Base-by-base conservation (phyloP, 2,888 invertebrate genomes). In the Heliconius ismenius region DNA sequence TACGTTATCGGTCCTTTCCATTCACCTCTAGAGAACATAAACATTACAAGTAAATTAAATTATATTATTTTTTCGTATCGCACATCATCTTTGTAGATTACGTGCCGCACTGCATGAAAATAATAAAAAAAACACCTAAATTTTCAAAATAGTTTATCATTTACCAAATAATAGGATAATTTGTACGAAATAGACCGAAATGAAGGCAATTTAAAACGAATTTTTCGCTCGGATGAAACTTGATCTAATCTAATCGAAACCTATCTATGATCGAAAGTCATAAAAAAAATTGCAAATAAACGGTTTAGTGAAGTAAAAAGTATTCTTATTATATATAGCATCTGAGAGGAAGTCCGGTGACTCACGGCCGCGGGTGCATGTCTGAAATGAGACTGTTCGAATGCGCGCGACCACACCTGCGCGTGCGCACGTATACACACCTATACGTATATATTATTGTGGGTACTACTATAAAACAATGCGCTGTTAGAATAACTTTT, bases 321-420 rank as follows among this genome's bases (percentile, higher is more conserved):
- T 28, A 70, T 70, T 69, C 70, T 60, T 68, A 49, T 63, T 60
- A 60, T 76, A 65, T 58, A 60, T 76, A 65, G 64, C 73, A 58
- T 77, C 69, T 74, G 28, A 74, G 39, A 74, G 77, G 74, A 77
- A 67, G 74, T 79, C 78, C 78, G 78, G 72, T 79, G 78, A 79
- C n/a, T 79, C 78, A 79, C 68, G 63, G 26, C 75, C 78, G 60
- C 68, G 63, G 26, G 58, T 39, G 73, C 74, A 77, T 77, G 43
- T 73, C 74, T 77, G 77, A 69, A 64, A 54, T 69, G 72, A 67
- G 76, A 62, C 67, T 63, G 77, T 78, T 76, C 39, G 58, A 76
- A 73, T 73, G 67, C 60, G 28, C 54, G 49, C 67, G 68, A 28
- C 67, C 76, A 72, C 76, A 75, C 74, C 78, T 73, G 74, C 74